phyloP scores from a whole-genome alignment of 2,113 vertebrate genomes.

The Diadophis punctatus region DNA sequence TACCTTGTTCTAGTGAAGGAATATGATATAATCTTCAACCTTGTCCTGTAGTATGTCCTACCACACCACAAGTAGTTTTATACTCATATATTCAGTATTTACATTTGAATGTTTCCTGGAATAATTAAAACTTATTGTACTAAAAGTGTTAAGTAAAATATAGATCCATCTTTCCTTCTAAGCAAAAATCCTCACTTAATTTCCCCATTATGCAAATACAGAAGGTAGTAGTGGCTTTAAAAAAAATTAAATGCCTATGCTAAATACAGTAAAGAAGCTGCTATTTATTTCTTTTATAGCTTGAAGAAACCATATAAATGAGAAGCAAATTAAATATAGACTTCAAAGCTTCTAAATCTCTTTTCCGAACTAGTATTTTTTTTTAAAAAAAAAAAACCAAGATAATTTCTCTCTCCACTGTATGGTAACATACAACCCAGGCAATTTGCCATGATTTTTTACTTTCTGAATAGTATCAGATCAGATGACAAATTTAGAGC shows the following conservation, averaged over 20 bases:
- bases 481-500: conserved; percentile 1
- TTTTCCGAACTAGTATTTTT: background rate
- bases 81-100: background rate
- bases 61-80: background rate
- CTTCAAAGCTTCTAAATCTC: background rate
- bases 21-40: background rate
- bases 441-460: conserved; percentile 4
- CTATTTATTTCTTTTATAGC: conserved; percentile 12
- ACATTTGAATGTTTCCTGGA: background rate
- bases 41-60: background rate
- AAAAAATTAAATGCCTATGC: background rate
- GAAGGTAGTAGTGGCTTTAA: background rate
- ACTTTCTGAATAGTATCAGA: conserved; percentile 2
- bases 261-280: background rate
- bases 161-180: background rate
- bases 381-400: background rate
- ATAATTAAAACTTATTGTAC: background rate
- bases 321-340: background rate
- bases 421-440: background rate
- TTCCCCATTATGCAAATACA: background rate
- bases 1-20: background rate
- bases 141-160: conserved; percentile 8
- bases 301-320: background rate
- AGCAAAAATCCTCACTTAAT: background rate
- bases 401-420: background rate